Evolutionary conservation across 2,113 vertebrate genomes (phyloP).

Genomic region (Bubo scandiacus): DNA sequence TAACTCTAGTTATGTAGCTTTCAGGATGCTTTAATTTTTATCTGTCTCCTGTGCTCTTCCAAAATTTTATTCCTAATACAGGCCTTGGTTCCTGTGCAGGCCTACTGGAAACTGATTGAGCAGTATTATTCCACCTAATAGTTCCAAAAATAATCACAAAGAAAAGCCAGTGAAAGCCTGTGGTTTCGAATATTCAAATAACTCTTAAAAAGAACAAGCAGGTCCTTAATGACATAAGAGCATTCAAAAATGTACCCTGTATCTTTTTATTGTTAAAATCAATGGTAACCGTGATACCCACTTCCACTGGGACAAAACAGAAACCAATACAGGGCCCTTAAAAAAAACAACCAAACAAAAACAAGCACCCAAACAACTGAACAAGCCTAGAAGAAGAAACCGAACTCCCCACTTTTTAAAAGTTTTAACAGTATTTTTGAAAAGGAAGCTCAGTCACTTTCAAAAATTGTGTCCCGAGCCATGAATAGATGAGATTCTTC

Average conservation of each 20-base stretch:
- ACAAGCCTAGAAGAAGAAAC: background rate
- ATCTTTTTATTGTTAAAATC: background rate
- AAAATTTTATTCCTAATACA: background rate
- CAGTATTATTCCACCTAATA: background rate
- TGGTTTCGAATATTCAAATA: background rate
- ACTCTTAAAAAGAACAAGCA: background rate
- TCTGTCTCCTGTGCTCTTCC: background rate
- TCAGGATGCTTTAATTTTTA: background rate
- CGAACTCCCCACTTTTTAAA: background rate
- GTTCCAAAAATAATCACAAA: conserved; percentile 22
- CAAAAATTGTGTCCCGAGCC: background rate
- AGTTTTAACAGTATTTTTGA: background rate
- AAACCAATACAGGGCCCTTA: background rate
- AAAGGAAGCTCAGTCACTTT: background rate
- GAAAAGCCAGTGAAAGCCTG: background rate
- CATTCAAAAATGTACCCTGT: background rate
- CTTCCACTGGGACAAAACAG: background rate
- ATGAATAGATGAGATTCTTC: background rate
- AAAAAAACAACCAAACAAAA: background rate
- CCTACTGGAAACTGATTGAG: background rate
- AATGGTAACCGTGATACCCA: background rate
- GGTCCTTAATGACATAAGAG: background rate
- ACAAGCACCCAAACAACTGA: background rate
- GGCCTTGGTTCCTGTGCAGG: background rate
- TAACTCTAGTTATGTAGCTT: background rate